phyloP scores from a whole-genome alignment of 2,888 invertebrate genomes.

The Agapostemon virescens region DNA sequence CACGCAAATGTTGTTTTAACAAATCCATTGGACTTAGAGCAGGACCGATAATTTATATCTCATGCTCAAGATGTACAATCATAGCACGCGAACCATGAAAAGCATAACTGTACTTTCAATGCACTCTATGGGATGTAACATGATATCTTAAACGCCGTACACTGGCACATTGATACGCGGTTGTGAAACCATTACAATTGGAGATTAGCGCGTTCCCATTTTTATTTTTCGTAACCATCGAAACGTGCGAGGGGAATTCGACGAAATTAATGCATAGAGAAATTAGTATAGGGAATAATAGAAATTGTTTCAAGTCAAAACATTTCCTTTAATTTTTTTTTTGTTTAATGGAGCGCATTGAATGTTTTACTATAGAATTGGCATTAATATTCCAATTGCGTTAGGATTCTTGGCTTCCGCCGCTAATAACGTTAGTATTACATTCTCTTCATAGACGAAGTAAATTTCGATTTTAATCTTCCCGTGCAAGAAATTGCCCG shows the following conservation, averaged over 20 bases:
- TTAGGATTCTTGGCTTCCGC: slow-evolving; percentile 12
- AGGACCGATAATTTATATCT: slow-evolving; percentile 41
- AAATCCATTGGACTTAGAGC: slow-evolving; percentile 41
- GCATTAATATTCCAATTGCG: not conserved
- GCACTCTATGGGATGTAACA: slow-evolving; percentile 3
- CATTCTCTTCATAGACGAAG: not conserved
- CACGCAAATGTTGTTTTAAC: slow-evolving; percentile 35
- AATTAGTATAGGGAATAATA: slow-evolving; percentile 17
- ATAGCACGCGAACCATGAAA: slow-evolving; percentile 13
- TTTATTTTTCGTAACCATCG: slow-evolving; percentile 9
- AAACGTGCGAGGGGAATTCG: not conserved
- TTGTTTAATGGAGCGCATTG: not conserved
- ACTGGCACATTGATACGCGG: not conserved
- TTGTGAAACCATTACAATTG: slow-evolving; percentile 4
- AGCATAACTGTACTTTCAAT: slow-evolving; percentile 27
- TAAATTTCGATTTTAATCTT: slow-evolving; percentile 15
- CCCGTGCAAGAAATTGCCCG: slow-evolving; percentile 4
- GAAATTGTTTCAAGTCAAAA: not conserved
- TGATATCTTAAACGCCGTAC: not conserved
- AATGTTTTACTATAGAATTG: not conserved
- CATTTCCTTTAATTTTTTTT: not conserved
- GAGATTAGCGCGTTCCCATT: not conserved
- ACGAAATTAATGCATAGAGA: slow-evolving; percentile 5
- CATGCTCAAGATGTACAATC: slow-evolving; percentile 60
- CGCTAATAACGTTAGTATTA: not conserved